Evolutionary conservation across 1,140 invertebrate genomes (phyloP), one percentile per base, ranked within the genome.

Genomic region (Penaeus indicus): DNA sequence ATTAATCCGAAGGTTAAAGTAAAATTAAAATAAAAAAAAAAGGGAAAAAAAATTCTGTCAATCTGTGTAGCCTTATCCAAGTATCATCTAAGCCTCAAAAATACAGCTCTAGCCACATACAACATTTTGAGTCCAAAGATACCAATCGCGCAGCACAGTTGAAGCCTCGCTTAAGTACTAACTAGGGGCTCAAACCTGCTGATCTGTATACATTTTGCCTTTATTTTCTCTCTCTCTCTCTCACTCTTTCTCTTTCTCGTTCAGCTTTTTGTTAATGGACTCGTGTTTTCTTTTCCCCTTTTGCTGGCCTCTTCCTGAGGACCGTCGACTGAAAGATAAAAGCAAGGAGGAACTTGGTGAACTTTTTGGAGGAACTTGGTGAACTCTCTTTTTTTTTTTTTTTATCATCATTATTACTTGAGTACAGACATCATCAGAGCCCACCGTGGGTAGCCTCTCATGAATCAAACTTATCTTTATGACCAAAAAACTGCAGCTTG

Each of bases 231-330:
- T 54, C 54, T 54, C 54, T 54, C 54, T 54, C 54, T 54, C 54
- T 54, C 54, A 54, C 54, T 54, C 54, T 54, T 54, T 69, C 69
- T 47, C 38, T 86, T 47, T 86, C 77, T 54, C 25, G 82, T 84
- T 88, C 87, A 88, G 87, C 87, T 88, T 64, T 88, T 88, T 61
- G 86, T 38, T 32, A 88, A 78, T 75, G 87, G 87, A 84, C 87
- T 88, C 64, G 87, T 84, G 82, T 88, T 88, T 84, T 88, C 87
- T 77, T 88, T 88, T 79, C 87, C 87, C 72, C 87, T 78, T 77
- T 88, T 88, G 77, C 87, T 82, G 47, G 81, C 87, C 72, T 88
- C 87, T 77, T 88, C 87, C 75, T 88, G 86, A 83, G 86, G 75
- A 54, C 81, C 87, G n/a, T 88, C 87, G 79, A 67, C 87, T 88